Evolutionary conservation across 2,888 invertebrate genomes (phyloP).

Genomic region (Nudaria mundana): DNA sequence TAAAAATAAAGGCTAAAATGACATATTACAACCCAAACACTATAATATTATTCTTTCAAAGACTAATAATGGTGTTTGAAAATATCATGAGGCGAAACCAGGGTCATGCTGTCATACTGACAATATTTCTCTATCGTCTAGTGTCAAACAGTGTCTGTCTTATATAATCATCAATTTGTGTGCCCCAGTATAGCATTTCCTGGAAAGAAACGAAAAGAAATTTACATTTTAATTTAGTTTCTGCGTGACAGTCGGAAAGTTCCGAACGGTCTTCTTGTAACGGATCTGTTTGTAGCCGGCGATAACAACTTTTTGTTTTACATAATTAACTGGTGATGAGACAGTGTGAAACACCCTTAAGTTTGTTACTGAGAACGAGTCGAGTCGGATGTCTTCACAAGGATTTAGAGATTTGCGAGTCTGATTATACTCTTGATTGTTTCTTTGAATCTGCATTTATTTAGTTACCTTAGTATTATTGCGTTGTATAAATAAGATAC

Average conservation of each 20-base stretch:
- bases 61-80: too few relatives aligned
- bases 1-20: too few relatives aligned
- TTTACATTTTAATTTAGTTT: conserved; percentile 64
- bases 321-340: conserved; percentile 30
- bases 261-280: conserved; percentile 23
- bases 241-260: conserved; percentile 35
- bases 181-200: conserved; percentile 15
- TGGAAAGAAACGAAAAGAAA: conserved; percentile 39
- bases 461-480: neutral
- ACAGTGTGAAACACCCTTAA: conserved; percentile 8
- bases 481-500: neutral
- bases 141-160: too few relatives aligned
- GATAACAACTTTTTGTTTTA: conserved; percentile 33
- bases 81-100: too few relatives aligned
- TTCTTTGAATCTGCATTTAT: neutral
- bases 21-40: too few relatives aligned
- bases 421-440: neutral
- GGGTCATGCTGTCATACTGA: too few relatives aligned
- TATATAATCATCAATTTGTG: conserved; percentile 21
- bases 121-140: too few relatives aligned
- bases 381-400: neutral
- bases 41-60: too few relatives aligned
- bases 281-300: conserved; percentile 27
- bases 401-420: conserved; percentile 3
- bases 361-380: conserved; percentile 4